Percentiles rank a stretch among this genome's conserved stretches.
phyloP scores from a whole-genome alignment of 92 coral and sea anemone genomes.

The Porites divaricata region DNA sequence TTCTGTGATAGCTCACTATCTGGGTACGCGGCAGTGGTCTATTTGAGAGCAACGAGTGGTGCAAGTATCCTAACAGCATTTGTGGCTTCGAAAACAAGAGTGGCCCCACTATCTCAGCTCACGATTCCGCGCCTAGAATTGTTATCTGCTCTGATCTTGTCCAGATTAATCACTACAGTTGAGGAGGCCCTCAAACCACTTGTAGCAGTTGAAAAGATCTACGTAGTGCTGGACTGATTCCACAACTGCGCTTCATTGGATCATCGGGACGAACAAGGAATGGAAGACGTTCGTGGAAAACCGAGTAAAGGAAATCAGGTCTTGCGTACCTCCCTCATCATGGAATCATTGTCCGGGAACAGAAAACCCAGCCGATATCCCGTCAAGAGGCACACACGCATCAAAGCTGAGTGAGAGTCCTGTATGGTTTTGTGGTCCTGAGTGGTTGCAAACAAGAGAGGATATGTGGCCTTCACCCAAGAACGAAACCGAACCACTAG shows the following conservation, averaged over 20 bases:
- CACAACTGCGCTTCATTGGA: conserved; percentile 54
- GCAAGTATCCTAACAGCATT: neutral
- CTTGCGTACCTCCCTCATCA: conserved; percentile 31
- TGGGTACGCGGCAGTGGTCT: conserved; percentile 35
- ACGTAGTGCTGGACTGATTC: conserved; percentile 59
- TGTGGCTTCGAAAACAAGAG: conserved; percentile 49
- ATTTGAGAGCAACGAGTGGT: neutral
- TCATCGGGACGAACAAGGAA: conserved; percentile 25
- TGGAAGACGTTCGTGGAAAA: conserved; percentile 66
- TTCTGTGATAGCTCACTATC: conserved; percentile 39
- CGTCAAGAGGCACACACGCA: neutral
- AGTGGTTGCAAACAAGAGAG: conserved; percentile 24
- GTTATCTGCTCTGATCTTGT: conserved; percentile 38
- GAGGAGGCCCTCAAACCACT: neutral
- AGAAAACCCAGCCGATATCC: conserved; percentile 50
- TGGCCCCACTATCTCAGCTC: conserved; percentile 42
- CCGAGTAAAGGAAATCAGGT: conserved; percentile 49
- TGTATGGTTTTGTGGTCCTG: conserved; percentile 54
- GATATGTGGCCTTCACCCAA: conserved; percentile 11
- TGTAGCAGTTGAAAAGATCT: neutral
- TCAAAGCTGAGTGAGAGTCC: conserved; percentile 15
- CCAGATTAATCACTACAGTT: conserved; percentile 36
- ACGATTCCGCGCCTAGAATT: conserved; percentile 58
- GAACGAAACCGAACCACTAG: neutral
- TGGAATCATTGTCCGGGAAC: conserved; percentile 66